Conservation (phyloP, 2,888 invertebrate genomes). For the Pterobdella sp. region DNA sequence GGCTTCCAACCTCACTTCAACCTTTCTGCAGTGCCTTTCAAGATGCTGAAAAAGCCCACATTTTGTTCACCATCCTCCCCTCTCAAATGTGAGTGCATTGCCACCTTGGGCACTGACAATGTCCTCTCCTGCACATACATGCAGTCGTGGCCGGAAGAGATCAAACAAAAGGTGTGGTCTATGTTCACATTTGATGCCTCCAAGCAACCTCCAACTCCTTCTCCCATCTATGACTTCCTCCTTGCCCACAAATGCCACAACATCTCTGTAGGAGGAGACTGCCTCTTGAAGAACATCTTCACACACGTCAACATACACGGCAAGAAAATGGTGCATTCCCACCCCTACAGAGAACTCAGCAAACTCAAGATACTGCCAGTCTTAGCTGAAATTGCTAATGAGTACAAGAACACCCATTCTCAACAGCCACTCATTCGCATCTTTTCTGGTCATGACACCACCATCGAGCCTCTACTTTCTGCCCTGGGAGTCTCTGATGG, state of each 20-base stretch:
- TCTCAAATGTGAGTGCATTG: constrained; percentile 64
- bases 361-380: constrained; percentile 64
- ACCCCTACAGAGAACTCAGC: background rate
- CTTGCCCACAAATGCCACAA: constrained; percentile 78
- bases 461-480: constrained; percentile 71
- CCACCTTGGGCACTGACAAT: constrained; percentile 58
- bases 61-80: constrained; percentile 32
- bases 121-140: constrained; percentile 32
- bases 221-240: constrained; percentile 69
- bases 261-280: constrained; percentile 58
- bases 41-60: constrained; percentile 31
- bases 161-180: constrained; percentile 59
- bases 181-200: constrained; percentile 69
- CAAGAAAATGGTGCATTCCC: background rate
- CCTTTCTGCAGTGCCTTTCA: constrained; percentile 60
- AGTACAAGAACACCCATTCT: background rate
- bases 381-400: constrained; percentile 64
- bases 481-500: constrained; percentile 66
- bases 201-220: constrained; percentile 55
- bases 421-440: constrained; percentile 56
- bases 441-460: constrained; percentile 86
- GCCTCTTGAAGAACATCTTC: constrained; percentile 37
- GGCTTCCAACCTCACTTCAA: constrained; percentile 64
- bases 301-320: constrained; percentile 40
- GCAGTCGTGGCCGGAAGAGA: constrained; percentile 24